Conservation (phyloP, 2,888 invertebrate species). For the Serripes groenlandicus region DNA sequence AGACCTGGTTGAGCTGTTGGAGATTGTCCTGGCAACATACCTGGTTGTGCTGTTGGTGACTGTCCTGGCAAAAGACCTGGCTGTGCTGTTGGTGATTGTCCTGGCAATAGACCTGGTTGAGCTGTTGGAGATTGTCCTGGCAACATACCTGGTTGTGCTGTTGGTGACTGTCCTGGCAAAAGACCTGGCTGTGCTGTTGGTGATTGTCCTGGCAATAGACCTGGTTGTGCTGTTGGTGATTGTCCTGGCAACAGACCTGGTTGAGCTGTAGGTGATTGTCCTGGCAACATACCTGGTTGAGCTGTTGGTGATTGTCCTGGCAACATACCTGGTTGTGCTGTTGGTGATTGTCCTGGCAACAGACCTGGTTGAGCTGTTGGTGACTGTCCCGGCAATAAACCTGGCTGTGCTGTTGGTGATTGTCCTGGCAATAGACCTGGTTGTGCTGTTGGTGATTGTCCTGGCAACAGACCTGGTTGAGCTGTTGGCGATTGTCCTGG, state of each 20-base stretch:
- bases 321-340: constrained; percentile 38
- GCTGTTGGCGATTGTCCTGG: constrained; percentile 27
- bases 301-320: constrained; percentile 27
- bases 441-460: constrained; percentile 49
- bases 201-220: constrained; percentile 25
- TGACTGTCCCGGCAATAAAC: constrained; percentile 37
- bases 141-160: constrained; percentile 42
- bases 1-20: too few relatives aligned
- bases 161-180: constrained; percentile 44
- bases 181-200: constrained; percentile 51
- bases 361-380: constrained; percentile 39
- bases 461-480: constrained; percentile 33
- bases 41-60: too few relatives aligned
- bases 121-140: constrained; percentile 37
- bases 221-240: constrained; percentile 15
- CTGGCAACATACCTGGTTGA: constrained; percentile 9
- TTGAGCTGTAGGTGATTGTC: constrained; percentile 13
- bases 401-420: constrained; percentile 47
- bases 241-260: constrained; percentile 6
- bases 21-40: too few relatives aligned
- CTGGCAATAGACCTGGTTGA: constrained; percentile 43
- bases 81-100: constrained; percentile 51
- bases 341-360: constrained; percentile 5
- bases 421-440: constrained; percentile 45
- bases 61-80: constrained; percentile 42